Base-by-base conservation (phyloP, 2,113 vertebrate species). In the Oxyura jamaicensis region DNA sequence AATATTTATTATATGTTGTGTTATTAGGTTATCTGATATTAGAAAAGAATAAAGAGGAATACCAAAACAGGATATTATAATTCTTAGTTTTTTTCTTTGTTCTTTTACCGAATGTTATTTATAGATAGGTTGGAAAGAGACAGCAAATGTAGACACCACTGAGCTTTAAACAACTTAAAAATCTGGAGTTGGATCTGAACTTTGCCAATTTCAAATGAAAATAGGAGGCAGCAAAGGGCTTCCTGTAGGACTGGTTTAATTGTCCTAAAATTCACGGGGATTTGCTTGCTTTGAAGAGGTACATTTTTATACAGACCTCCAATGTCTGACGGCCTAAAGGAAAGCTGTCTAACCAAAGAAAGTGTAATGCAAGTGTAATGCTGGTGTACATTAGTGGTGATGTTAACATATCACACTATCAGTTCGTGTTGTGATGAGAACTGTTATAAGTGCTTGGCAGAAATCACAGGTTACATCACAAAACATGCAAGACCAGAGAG, bases 361-460 rank as follows among this genome's bases (percentile, higher is more conserved):
- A 96, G 92, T 96, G 96, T 96, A 96, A 88, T 94, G 83, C 92
- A 95, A 96, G 93, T 96, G 95, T 95, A 96, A 86, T 94, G 83
- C 90, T 95, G 93, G 93, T 91, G 62, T 96, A 58, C 85, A 83
- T 97, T 75, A 86, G 87, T 75, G 87, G 93, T 71, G 89, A 91
- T 95, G 94, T 89, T 94, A 93, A 96, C 92, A 93, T 95, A 95
- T 96, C 95, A 96, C 95, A 91, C 93, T 96, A 92, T 95, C 94
- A 95, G 94, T 93, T 97, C 95, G 90, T 93, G 89, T 90, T 95
- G 92, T 95, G 92, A 95, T 93, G 93, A 95, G 91, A 93, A 93
- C 83, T 95, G 83, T 93, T 96, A 88, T 7, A 95, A 92, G 85
- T 91, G 95, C 95, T 88, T 94, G 93, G 84, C 92, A 93, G 88